These are phyloP conservation scores for Sesamia nonagrioides DNA, from an alignment of 1,140 invertebrate species.

Conservation along the genomic window DNA sequence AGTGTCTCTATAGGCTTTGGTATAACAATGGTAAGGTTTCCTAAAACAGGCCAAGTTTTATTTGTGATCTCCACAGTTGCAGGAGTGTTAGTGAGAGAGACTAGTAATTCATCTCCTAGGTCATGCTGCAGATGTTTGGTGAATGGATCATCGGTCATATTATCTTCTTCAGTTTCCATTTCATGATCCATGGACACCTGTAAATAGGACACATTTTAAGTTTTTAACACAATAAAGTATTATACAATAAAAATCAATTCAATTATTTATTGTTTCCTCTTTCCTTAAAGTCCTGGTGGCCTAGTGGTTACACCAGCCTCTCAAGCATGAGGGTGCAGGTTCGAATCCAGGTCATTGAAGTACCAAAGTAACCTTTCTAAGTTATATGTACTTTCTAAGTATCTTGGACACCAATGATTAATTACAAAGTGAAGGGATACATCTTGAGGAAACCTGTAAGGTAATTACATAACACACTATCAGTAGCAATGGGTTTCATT, in stretches of 20 bases:
- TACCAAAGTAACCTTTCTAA: no score
- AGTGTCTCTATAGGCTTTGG: constrained; percentile 84
- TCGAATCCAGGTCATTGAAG: no score
- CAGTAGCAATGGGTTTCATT: no score
- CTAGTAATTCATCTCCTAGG: constrained; percentile 88
- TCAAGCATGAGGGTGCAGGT: no score
- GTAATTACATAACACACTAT: no score
- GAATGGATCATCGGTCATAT: constrained; percentile 89
- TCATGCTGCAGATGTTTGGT: constrained; percentile 90
- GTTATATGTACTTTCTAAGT: no score
- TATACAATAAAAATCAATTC: background rate
- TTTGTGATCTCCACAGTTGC: constrained; percentile 72
- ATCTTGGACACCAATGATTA: no score
- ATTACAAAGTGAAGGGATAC: no score
- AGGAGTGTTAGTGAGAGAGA: constrained; percentile 86
- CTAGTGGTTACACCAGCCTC: no score
- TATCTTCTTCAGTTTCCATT: constrained; percentile 60
- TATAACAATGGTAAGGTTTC: constrained; percentile 88
- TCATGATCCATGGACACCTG: constrained; percentile 50
- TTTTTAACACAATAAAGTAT: background rate
- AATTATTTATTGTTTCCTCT: no score
- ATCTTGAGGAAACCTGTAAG: no score
- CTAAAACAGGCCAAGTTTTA: constrained; percentile 88
- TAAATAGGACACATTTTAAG: background rate
- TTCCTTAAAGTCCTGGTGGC: no score